Evolutionary conservation across 1,140 invertebrate species (phyloP).

Genomic region (Uloborus diversus): DNA sequence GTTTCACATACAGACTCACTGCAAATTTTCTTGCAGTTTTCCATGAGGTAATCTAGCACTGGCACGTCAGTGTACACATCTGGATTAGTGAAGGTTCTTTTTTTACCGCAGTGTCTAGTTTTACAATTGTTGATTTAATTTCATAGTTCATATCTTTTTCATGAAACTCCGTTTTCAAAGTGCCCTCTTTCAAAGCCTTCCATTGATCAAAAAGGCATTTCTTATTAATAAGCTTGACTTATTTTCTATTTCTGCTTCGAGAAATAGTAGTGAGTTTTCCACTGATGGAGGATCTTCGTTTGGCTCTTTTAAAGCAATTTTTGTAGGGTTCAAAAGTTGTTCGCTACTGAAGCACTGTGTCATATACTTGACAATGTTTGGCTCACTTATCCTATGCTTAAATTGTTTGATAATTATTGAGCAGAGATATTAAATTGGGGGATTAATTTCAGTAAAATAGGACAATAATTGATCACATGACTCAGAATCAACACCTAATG

Average conservation of each 20-base stretch:
- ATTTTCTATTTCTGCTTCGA: not conserved
- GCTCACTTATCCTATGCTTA: slow-evolving; percentile 8
- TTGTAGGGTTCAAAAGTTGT: not conserved
- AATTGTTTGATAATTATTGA: slow-evolving; percentile 10
- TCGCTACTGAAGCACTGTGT: slow-evolving; percentile 5
- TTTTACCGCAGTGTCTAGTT: not conserved
- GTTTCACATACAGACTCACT: not conserved
- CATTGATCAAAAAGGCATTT: slow-evolving; percentile 7
- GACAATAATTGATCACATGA: too few relatives aligned
- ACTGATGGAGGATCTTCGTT: not conserved
- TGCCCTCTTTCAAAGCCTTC: not conserved
- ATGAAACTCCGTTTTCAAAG: too few relatives aligned
- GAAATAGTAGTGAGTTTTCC: not conserved
- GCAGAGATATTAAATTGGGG: slow-evolving; percentile 10
- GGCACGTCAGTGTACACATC: too few relatives aligned
- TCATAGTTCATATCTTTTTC: not conserved
- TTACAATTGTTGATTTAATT: not conserved
- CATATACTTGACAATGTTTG: not conserved
- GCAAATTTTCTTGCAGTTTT: slow-evolving; percentile 16
- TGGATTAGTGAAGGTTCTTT: too few relatives aligned
- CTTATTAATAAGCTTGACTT: not conserved
- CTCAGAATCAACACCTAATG: too few relatives aligned
- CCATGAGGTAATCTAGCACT: not conserved
- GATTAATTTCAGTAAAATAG: too few relatives aligned
- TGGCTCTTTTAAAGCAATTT: too few relatives aligned